Base-by-base conservation (phyloP, 2,888 invertebrate species). In the Gastracanthus pulcherrimus region DNA sequence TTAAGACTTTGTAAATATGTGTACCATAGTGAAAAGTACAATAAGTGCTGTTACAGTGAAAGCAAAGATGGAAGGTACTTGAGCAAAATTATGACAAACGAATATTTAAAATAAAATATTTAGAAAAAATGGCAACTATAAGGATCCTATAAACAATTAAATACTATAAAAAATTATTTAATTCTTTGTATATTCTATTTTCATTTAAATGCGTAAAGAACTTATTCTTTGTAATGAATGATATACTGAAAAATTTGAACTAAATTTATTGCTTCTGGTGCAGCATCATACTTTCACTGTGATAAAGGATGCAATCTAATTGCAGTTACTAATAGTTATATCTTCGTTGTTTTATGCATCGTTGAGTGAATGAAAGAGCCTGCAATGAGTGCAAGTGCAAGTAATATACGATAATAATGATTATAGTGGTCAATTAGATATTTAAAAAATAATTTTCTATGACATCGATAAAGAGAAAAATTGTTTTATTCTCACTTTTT, bases 1-100 rank as follows among this genome's bases (percentile, higher is more conserved):
- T 82, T 77, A 81, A 85, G 76, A 83, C 85, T 88, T 87, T 90
- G 89, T 88, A 91, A 89, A 90, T 82, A 82, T 84, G 84, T 90
- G 89, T 90, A 90, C 84, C 80, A 89, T 89, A 89, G 87, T 85
- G 86, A 85, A 86, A 85, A 77, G 71, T 86, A 85, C 84, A 85
- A 74, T 84, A 84, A 84, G 85, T 84, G 78, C 84, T 83, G 85
- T 86, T 85, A 84, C 76, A 84, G 84, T 85, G 81, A 84, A 85
- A 85, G 79, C 26, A 29, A 82, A 64, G 29, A 80, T 45, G 31
- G 62, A 55, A 51, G 67, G 45, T 76, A 55, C 36, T 82, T 34
- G 45, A 69, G 71, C 66, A 34, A 66, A 82, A 69, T 75, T 64
- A 58, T 70, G 41, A 74, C 38, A 67, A 38, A 29, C 2, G 26